These are phyloP conservation scores for Acanthornis magna DNA, from an alignment of 2,797 vertebrate species.

Conservation along the genomic window DNA sequence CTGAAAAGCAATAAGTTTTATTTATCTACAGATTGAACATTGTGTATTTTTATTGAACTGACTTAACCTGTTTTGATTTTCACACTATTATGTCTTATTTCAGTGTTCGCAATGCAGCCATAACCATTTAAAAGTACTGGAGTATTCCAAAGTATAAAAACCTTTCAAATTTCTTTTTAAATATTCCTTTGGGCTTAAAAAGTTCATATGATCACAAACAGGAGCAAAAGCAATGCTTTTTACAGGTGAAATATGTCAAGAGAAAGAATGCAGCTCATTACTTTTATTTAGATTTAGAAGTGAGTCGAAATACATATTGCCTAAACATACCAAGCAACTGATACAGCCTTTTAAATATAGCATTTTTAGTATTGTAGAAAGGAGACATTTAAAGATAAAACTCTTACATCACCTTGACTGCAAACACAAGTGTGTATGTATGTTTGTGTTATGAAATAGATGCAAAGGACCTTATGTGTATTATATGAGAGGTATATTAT, in stretches of 20 bases:
- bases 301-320: not conserved
- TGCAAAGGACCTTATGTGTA: not conserved
- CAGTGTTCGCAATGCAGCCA: not conserved
- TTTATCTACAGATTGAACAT: not conserved
- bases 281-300: not conserved
- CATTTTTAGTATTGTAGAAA: not conserved
- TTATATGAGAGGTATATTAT: not conserved
- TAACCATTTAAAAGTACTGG: not conserved
- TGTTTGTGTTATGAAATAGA: not conserved
- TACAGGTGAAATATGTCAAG: not conserved
- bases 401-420: not conserved
- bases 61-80: not conserved
- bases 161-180: not conserved
- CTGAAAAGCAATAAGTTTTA: not conserved
- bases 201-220: not conserved
- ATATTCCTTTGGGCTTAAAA: not conserved
- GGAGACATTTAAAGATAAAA: not conserved
- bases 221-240: conserved; percentile 1
- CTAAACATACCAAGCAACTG: not conserved
- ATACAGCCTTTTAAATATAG: not conserved
- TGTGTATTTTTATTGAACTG: not conserved
- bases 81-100: not conserved
- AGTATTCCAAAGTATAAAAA: not conserved
- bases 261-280: not conserved
- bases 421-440: not conserved